Evolutionary conservation across 2,797 vertebrate species (phyloP).

Genomic region (Malacoctenus gilli): DNA sequence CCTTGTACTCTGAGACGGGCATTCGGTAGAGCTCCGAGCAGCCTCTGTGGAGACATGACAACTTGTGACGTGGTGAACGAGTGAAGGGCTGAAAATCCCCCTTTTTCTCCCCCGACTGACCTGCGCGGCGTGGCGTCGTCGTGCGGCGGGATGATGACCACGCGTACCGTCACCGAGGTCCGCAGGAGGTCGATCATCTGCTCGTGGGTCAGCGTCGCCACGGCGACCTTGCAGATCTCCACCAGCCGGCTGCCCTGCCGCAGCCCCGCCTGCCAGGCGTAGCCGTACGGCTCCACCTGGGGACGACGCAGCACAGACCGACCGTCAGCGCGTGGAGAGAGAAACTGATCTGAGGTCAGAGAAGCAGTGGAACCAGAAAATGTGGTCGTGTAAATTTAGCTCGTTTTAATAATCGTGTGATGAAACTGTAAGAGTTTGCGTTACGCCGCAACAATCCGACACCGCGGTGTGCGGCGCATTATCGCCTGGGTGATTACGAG

Average conservation of each 20-base stretch:
- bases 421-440: too few relatives aligned
- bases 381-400: too few relatives aligned
- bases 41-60: conserved; percentile 79
- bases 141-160: conserved; percentile 95
- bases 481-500: background rate
- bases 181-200: conserved; percentile 98
- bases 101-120: conserved; percentile 70
- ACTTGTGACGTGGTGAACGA: too few relatives aligned
- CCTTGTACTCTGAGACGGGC: conserved; percentile 95
- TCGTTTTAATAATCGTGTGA: too few relatives aligned
- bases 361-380: too few relatives aligned
- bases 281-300: conserved; percentile 94
- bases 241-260: conserved; percentile 96
- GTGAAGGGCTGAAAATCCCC: too few relatives aligned
- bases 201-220: conserved; percentile 95
- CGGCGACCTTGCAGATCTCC: conserved; percentile 97
- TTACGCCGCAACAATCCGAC: conserved; percentile 1
- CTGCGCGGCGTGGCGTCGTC: conserved; percentile 97
- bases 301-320: background rate
- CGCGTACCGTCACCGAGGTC: conserved; percentile 94
- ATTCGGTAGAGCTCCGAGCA: conserved; percentile 93
- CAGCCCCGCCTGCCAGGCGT: conserved; percentile 97
- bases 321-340: too few relatives aligned
- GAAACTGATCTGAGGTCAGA: too few relatives aligned
- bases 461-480: background rate